Conservation (phyloP, 2,113 vertebrate species). For the Mus musculus region GRCm39 chr19:23290001-23290500, state of each 20-base stretch:
- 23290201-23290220: neutral
- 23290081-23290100: neutral
- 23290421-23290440: neutral
- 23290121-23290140: neutral
- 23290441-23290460: neutral
- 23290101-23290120: neutral
- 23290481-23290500: neutral
- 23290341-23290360: neutral
- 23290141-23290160: neutral
- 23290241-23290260: neutral
- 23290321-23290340: neutral
- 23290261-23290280: neutral
- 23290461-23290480: neutral
- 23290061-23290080: slow-evolving; percentile 25
- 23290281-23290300: slow-evolving; percentile 27
- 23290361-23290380: neutral
- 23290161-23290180: neutral
- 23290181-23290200: neutral
- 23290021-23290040: slow-evolving; percentile 25
- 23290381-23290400: neutral
- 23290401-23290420: neutral
- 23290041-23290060: neutral
- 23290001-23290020: neutral
- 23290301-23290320: neutral
- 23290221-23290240: neutral